A percentile compares a stretch with the other conserved stretches of the same genome.
Evolutionary conservation across 2,797 vertebrate species (phyloP).

Genomic region (Sparidentex hasta): DNA sequence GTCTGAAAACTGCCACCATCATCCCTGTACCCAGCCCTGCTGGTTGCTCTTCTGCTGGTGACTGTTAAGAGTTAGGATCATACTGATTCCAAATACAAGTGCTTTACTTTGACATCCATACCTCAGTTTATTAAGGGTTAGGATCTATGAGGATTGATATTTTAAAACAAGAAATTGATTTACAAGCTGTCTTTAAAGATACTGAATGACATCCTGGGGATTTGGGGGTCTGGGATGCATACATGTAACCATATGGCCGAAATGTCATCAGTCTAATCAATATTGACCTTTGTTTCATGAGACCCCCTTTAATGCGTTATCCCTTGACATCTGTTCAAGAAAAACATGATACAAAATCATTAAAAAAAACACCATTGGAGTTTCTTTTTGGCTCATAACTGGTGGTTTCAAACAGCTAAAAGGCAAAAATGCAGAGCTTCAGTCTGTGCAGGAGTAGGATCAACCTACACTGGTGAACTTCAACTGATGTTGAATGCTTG

Average conservation of each 20-base stretch:
- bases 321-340: not conserved
- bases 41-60: no score
- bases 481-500: conserved; percentile 6
- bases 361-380: not conserved
- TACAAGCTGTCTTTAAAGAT: not conserved
- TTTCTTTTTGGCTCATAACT: not conserved
- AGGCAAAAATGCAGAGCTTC: conserved; percentile 14
- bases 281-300: conserved; percentile 12
- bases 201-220: not conserved
- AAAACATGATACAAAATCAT: not conserved
- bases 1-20: no score
- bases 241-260: not conserved
- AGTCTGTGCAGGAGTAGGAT: conserved; percentile 6
- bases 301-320: not conserved
- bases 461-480: conserved; percentile 17
- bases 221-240: not conserved
- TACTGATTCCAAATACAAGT: not conserved
- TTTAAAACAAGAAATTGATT: not conserved
- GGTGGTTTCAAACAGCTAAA: conserved; percentile 6
- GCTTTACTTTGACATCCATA: not conserved
- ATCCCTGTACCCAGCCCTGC: no score
- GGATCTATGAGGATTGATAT: not conserved
- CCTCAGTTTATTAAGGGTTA: no score
- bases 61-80: no score
- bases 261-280: conserved; percentile 1